These are phyloP conservation scores for Oreochromis aureus DNA, from an alignment of 2,113 vertebrate genomes.

Conservation along the genomic window DNA sequence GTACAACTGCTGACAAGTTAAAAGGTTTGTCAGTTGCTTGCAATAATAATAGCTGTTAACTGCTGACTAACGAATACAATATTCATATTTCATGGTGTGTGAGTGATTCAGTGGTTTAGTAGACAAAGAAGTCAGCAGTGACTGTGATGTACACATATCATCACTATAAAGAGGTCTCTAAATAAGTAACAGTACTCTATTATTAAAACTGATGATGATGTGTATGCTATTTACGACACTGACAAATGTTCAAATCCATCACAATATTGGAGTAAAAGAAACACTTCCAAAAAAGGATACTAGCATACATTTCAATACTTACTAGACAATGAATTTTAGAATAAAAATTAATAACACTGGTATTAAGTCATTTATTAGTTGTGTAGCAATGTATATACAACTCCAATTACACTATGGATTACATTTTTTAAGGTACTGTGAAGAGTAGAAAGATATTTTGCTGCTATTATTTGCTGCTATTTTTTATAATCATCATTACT, in stretches of 20 bases:
- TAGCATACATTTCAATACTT: background rate
- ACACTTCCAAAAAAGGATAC: background rate
- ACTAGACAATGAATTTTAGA: background rate
- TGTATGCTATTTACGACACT: background rate
- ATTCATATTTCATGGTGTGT: background rate
- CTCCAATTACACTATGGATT: background rate
- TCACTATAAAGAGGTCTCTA: background rate
- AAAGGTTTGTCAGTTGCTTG: background rate
- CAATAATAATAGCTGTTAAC: background rate
- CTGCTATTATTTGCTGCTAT: too few species aligned
- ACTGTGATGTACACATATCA: background rate
- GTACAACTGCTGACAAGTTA: background rate
- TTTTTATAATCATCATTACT: too few species aligned
- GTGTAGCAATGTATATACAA: background rate
- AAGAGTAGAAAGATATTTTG: too few species aligned
- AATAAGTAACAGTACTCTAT: background rate
- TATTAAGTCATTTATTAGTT: background rate
- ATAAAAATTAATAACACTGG: background rate
- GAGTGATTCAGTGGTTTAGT: background rate
- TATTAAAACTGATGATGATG: background rate
- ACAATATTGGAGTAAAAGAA: background rate
- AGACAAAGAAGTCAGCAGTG: background rate
- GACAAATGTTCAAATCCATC: background rate
- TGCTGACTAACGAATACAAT: accelerated
- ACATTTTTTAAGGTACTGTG: background rate